These are phyloP conservation scores for Acanthoscelides obtectus DNA, from an alignment of 2,888 invertebrate genomes.

Conservation along the genomic window DNA sequence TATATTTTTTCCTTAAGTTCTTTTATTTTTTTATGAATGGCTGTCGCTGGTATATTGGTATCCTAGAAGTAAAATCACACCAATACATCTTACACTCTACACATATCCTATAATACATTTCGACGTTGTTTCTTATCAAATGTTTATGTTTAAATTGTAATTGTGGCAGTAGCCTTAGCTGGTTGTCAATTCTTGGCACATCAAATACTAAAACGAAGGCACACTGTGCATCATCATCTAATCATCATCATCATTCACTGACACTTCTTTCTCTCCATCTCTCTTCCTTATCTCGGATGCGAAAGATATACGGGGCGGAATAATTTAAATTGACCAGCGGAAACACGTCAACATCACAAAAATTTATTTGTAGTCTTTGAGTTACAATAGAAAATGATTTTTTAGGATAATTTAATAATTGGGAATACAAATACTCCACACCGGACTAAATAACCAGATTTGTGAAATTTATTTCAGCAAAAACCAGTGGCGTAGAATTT, in stretches of 20 bases:
- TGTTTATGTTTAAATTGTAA: not conserved
- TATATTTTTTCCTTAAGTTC: no score
- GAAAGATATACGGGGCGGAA: slow-evolving; percentile 15
- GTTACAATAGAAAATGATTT: no score
- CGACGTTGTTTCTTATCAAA: not conserved
- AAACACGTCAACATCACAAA: not conserved
- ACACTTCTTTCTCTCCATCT: slow-evolving; percentile 1
- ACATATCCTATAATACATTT: slow-evolving; percentile 17
- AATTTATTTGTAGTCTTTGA: no score
- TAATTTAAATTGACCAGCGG: slow-evolving; percentile 11
- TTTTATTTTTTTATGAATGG: not conserved
- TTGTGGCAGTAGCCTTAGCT: slow-evolving; percentile 46
- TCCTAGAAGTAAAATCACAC: slow-evolving; percentile 14
- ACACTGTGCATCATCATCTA: slow-evolving; percentile 36
- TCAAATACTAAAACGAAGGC: slow-evolving; percentile 38
- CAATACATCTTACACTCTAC: slow-evolving; percentile 17
- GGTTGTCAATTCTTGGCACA: slow-evolving; percentile 45
- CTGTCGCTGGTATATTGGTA: not conserved
- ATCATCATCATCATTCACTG: slow-evolving; percentile 3
- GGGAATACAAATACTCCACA: no score
- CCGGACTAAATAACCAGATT: no score
- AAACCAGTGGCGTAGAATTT: no score
- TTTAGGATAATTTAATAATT: no score
- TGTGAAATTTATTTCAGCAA: no score
- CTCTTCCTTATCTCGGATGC: not conserved